Base-by-base conservation (phyloP, 1,140 invertebrate species). In the Sycobia sp. region DNA sequence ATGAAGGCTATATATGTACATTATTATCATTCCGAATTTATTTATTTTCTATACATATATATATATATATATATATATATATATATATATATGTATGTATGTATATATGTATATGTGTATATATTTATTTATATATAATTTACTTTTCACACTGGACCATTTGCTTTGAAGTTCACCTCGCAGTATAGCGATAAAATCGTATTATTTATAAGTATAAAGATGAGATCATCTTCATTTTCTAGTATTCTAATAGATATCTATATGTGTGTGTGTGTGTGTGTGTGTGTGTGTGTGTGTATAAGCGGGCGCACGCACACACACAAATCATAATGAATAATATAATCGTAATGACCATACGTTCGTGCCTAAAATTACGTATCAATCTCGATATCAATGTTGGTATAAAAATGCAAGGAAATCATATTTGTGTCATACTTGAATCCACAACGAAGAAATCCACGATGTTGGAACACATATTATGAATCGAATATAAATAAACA, bases 121-220 rank as follows among this genome's bases (percentile, higher is more conserved):
- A n/a, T n/a, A n/a, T n/a, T n/a, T n/a, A n/a, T n/a, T n/a, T n/a
- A n/a, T n/a, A 47, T 29, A 58, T 25, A 14, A 44, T 56, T 44
- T 44, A 44, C 23, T 44, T 44, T 56, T 43, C 27, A 56, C 54
- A n/a, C n/a, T n/a, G n/a, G n/a, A n/a, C 41, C 53, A 13, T 55
- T 27, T 23, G 27, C 16, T 54, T 44, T 44, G 7, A 32, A 43
- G 23, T 44, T 56, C 41, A 22, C 39, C n/a, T 56, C 23, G 25
- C 39, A 56, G 54, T 56, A 44, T 56, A 39, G n/a, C 54, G 54
- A 56, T 56, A 22, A n/a, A 44, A 32, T 44, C 54, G 25, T 27
- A 55, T 39, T n/a, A n/a, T n/a, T 16, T 41, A 55, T 22, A 41
- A 56, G 44, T 32, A 56, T 20, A 57, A 36, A 46, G 39, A 32